Evolutionary conservation across 2,888 invertebrate genomes (phyloP).

Genomic region (Mimumesa dahlbomi): DNA sequence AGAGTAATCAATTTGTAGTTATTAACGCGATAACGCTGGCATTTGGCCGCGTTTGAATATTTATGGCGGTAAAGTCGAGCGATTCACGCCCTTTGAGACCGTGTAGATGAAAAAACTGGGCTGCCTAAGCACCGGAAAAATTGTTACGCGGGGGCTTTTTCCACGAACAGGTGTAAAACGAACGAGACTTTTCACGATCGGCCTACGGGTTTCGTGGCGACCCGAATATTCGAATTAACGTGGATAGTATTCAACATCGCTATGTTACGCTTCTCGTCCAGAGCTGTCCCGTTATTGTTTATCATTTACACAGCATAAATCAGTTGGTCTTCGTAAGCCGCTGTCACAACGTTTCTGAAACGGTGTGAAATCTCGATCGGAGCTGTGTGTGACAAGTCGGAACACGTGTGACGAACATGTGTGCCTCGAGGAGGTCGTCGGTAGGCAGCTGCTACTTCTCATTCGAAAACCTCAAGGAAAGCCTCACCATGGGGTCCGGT

Average conservation of each 20-base stretch:
- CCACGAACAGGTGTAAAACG: no score
- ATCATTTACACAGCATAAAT: no score
- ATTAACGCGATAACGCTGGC: slow-evolving; percentile 64
- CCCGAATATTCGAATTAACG: no score
- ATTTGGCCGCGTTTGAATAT: slow-evolving; percentile 52
- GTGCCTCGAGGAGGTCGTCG: slow-evolving; percentile 60
- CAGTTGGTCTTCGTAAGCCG: no score
- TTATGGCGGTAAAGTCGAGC: slow-evolving; percentile 40
- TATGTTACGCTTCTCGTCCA: no score
- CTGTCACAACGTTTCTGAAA: no score
- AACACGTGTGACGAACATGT: slow-evolving; percentile 46
- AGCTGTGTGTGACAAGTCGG: slow-evolving; percentile 25
- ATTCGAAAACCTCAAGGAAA: slow-evolving; percentile 38
- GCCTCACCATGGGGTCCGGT: slow-evolving; percentile 54
- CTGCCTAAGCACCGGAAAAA: slow-evolving; percentile 43
- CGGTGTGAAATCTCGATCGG: slow-evolving; percentile 4
- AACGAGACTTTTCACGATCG: no score
- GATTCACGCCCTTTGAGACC: slow-evolving; percentile 14
- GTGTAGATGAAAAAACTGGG: slow-evolving; percentile 46
- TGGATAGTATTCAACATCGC: no score
- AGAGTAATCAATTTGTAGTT: slow-evolving; percentile 70
- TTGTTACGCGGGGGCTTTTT: slow-evolving; percentile 35
- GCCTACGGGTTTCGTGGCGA: no score
- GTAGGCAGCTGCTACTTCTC: slow-evolving; percentile 57
- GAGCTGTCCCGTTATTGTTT: no score